Base-by-base conservation (phyloP, 1,140 invertebrate species). In the Harpegnathos saltator region DNA sequence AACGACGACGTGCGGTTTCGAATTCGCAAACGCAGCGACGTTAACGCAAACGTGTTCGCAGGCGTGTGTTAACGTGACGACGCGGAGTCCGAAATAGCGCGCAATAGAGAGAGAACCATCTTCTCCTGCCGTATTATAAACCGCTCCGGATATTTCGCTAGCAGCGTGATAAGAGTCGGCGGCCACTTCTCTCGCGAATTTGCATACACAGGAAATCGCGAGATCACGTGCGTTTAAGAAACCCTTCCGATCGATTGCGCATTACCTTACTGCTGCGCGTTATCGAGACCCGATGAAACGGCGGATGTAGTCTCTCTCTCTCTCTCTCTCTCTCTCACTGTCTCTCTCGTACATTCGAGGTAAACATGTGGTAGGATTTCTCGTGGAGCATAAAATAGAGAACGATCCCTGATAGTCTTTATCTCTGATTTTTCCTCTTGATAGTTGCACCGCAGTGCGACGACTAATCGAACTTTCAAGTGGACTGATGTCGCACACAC, bases 401-500 rank as follows among this genome's bases (percentile, higher is more conserved):
- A 68, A 15, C 33, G 33, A 52, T 66, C 26, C 38, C 29, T 29
- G 61, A 54, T 38, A 56, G 17, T 56, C 17, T 26, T 71, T 80
- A 80, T 80, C 33, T 7, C 4, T 26, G 22, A 80, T 80, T 69
- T 80, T 29, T 58, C 24, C 11, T 69, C 15, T 59, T 2, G 26
- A 19, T n/a, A 63, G 9, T 17, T 22, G 22, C 33, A 17, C 33
- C 12, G 24, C 1, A 19, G 12, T n/a, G n/a, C n/a, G n/a, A n/a
- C 7, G n/a, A 19, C 17, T 44, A 78, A 77, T 66, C 19, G 22
- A 68, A 68, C 12, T 69, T 63, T 29, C 17, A 24, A 68, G 63
- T 78, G 22, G 3, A 48, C 17, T 44, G 38, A 9, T 4, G 9
- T 11, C 38, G 19, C 33, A 17, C 22, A 58, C 52, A 58, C 63